Percentiles rank a stretch among this genome's conserved stretches.
These are phyloP conservation scores for Turritopsis dohrnii DNA, from an alignment of 30 jellyfish, hydroid and myxozoan genomes.

Conservation along the genomic window DNA sequence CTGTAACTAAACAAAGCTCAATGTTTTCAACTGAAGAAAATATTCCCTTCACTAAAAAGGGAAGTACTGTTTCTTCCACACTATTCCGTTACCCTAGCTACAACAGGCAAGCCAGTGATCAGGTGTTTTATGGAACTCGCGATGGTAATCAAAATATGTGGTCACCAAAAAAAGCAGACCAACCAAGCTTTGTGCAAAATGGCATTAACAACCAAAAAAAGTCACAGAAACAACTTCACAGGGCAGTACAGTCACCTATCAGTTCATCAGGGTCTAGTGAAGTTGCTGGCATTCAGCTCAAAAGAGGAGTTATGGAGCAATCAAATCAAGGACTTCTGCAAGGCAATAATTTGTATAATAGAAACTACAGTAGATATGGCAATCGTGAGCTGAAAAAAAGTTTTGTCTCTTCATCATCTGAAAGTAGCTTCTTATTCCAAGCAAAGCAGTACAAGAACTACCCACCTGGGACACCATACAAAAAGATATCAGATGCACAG, in stretches of 20 bases:
- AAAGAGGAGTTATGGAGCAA: neutral
- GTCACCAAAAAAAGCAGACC: neutral
- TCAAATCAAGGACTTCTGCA: neutral
- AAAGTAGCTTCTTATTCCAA: neutral
- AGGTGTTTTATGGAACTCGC: neutral
- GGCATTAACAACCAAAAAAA: neutral
- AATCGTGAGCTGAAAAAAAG: neutral
- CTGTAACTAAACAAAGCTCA: neutral
- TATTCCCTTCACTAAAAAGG: neutral
- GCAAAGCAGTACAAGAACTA: neutral
- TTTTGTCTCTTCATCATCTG: neutral
- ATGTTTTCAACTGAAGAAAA: neutral
- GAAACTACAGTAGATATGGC: constrained; percentile 29
- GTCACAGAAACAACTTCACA: neutral
- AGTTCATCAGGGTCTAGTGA: constrained; percentile 21
- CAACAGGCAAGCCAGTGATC: neutral
- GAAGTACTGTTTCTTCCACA: neutral
- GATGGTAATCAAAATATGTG: neutral
- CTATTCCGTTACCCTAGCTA: neutral
- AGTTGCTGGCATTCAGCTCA: neutral
- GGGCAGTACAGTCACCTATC: neutral
- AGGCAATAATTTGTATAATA: constrained; percentile 13
- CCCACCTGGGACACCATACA: neutral
- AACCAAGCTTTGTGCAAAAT: neutral
- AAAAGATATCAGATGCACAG: neutral